A percentile compares a stretch with the other conserved stretches of the same genome.
phyloP scores from a whole-genome alignment of 2,797 vertebrate genomes.

The Poecilia wingei region DNA sequence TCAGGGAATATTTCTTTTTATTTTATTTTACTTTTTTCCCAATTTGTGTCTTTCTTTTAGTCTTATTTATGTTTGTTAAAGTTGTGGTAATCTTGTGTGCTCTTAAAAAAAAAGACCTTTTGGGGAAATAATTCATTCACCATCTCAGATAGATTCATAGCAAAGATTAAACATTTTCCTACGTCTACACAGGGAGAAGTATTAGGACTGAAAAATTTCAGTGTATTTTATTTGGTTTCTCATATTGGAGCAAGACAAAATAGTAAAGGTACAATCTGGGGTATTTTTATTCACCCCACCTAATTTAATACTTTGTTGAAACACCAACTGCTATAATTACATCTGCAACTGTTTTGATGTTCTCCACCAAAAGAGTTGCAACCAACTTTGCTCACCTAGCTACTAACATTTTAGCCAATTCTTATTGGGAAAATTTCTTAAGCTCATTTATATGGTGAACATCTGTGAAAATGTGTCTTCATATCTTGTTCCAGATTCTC shows the following conservation, averaged over 20 bases:
- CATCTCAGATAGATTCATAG: not conserved
- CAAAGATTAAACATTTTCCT: not conserved
- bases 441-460: not conserved
- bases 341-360: not conserved
- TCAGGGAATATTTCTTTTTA: not conserved
- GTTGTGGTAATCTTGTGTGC: not conserved
- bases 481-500: not conserved
- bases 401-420: not conserved
- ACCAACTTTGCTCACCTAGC: not conserved
- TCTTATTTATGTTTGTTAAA: conserved; percentile 4
- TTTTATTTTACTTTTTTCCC: not conserved
- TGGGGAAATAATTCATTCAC: not conserved
- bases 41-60: not conserved
- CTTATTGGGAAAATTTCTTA: not conserved
- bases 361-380: not conserved
- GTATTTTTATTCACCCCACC: not conserved
- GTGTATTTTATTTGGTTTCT: not conserved
- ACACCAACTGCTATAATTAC: not conserved
- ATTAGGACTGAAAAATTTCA: not conserved
- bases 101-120: conserved; percentile 1
- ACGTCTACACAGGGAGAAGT: not conserved
- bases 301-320: not conserved
- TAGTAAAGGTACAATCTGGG: not conserved
- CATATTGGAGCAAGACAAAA: not conserved
- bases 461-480: not conserved